A percentile compares a stretch with the other conserved stretches of the same genome.
These are phyloP conservation scores for Tachystola acroxantha DNA, from an alignment of 2,888 invertebrate species.

Conservation along the genomic window DNA sequence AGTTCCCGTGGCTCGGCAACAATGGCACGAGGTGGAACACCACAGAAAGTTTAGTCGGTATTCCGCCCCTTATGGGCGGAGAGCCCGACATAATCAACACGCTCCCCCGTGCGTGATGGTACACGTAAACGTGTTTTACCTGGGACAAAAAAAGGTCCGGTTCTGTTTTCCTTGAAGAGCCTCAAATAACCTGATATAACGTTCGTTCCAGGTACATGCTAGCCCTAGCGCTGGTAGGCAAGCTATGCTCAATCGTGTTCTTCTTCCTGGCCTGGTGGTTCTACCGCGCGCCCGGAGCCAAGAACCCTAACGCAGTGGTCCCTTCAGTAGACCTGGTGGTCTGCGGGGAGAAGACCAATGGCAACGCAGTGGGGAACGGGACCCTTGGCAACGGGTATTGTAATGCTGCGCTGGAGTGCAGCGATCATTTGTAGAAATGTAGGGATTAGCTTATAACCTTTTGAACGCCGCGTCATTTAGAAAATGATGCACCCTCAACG, in stretches of 20 bases:
- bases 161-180: no score
- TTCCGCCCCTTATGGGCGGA: no score
- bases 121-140: no score
- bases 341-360: conserved; percentile 46
- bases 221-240: conserved; percentile 83
- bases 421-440: conserved; percentile 55
- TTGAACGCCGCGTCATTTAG: no score
- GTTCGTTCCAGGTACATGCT: conserved; percentile 81
- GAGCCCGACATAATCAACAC: no score
- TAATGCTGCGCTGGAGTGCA: conserved; percentile 63
- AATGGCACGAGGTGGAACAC: no score
- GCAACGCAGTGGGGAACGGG: conserved; percentile 32
- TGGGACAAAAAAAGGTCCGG: no score
- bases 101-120: no score
- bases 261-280: conserved; percentile 87
- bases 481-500: no score
- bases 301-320: conserved; percentile 47
- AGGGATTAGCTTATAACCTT: not conserved
- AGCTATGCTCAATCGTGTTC: conserved; percentile 83
- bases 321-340: conserved; percentile 56
- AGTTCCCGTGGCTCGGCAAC: no score
- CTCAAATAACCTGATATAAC: no score
- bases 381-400: conserved; percentile 53
- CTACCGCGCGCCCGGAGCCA: conserved; percentile 81
- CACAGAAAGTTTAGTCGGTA: no score